Base-by-base conservation (phyloP, 1,140 invertebrate genomes). In the Drosophila littoralis region DNA sequence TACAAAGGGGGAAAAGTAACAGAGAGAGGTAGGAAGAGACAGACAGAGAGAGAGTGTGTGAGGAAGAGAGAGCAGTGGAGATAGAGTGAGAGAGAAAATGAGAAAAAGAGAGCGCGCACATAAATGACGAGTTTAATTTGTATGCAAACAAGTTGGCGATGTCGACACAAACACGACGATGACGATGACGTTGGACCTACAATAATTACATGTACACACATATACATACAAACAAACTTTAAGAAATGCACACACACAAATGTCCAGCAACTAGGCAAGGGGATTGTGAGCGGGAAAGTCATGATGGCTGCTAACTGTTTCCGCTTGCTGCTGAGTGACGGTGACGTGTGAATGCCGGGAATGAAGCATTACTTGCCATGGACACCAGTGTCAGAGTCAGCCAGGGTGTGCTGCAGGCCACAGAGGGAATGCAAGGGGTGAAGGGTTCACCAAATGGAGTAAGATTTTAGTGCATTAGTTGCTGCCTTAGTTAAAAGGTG, bases 41-140 rank as follows among this genome's bases (percentile, higher is more conserved):
- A 54, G 40, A 38, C 9, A 72, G 35, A 12, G 40, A 9, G 13
- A 59, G 12, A 42, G 54, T 43, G 15, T n/a, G n/a, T 9, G 36
- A 36, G 22, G 61, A 28, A 33, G 50, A 35, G 12, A 40, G n/a
- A 42, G 33, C 35, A 50, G 15, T 17, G 33, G 7, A 64, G 38
- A 54, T 38, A 36, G 35, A 32, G 48, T 32, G 36, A 35, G 42
- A 33, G 64, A 22, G 60, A 13, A 48, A 9, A 12, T 10, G 40
- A 4, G 48, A 61, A 42, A 43, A 59, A 46, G 38, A 79, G 78
- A 67, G 79, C 58, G 81, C 32, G 75, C 74, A 75, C 83, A 83
- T 89, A 88, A 88, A 88, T 88, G 83, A 89, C 79, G 83, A 88
- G 84, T 88, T 88, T 89, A 88, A 89, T 89, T 89, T 89, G 85